Evolutionary conservation across 2,797 vertebrate species (phyloP), one percentile per base, ranked within the genome.

Genomic region (Megalops cyprinoides): DNA sequence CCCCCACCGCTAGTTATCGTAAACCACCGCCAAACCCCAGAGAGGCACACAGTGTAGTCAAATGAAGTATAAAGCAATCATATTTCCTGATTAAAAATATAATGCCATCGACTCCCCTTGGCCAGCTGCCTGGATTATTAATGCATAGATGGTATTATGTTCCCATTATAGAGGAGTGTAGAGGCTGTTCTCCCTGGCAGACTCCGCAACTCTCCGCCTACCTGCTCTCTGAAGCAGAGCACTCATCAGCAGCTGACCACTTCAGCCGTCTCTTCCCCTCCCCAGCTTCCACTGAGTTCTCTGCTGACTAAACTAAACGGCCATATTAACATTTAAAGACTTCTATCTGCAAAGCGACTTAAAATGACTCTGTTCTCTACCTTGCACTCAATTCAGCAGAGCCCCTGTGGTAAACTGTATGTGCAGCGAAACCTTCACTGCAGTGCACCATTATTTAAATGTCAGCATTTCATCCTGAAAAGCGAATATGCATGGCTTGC

Each of bases 71-170:
- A 95, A 92, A 94, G 91, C 92, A 95, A 96, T 96, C 91, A 93
- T 95, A 94, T 90, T 94, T 95, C 92, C 92, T 94, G 94, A 96
- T 94, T 95, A 94, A 96, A 93, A 94, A 94, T 94, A 91, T 93
- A 96, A 96, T 92, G 85, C 90, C 94, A 92, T 93, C 90, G 88
- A 90, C 87, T 90, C 88, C 83, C 90, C 91, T 92, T 91, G 90
- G 89, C 90, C 87, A 87, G 87, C 87, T 90, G 86, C 84, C 91
- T 94, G 91, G 92, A 93, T 91, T 91, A 93, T 93, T 94, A 94
- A 96, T 82, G 86, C 89, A 90, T 87, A 93, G 93, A 91, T 89
- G 91, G 90, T 92, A 91, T 92, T 93, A 94, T 94, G 87, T 93
- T 92, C 79, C 73, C 91, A 90, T 94, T 94, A 94, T 86, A 84